These are phyloP conservation scores for Autographa gamma DNA, from an alignment of 2,888 invertebrate genomes.

Conservation along the genomic window DNA sequence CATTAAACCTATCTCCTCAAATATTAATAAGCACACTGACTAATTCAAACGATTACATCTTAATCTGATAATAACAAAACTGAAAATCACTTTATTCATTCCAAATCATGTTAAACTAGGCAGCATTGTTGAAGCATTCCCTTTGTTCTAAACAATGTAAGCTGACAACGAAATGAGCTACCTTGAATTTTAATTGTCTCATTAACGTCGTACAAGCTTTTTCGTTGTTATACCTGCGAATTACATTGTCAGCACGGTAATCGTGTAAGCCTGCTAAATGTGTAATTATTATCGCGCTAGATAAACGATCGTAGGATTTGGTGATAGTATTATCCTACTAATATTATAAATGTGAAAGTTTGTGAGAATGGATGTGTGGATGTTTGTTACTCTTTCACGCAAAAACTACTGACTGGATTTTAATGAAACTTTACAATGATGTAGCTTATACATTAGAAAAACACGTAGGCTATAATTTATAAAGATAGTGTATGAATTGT, in stretches of 20 bases:
- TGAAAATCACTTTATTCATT: not conserved
- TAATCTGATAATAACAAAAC: not conserved
- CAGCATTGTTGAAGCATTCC: slow-evolving; percentile 21
- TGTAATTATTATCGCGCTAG: not conserved
- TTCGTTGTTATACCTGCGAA: slow-evolving; percentile 34
- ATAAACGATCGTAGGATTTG: not conserved
- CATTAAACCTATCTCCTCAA: not conserved
- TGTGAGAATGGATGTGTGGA: too few species aligned
- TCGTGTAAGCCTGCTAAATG: slow-evolving; percentile 20
- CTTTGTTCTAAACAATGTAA: slow-evolving; percentile 28
- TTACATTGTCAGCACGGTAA: slow-evolving; percentile 28
- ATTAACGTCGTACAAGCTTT: slow-evolving; percentile 36
- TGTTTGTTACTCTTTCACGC: too few species aligned
- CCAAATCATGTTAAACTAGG: slow-evolving; percentile 1
- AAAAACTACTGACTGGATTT: too few species aligned
- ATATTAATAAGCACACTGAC: not conserved
- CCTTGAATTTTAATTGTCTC: slow-evolving; percentile 53
- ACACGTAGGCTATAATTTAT: too few species aligned
- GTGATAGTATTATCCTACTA: not conserved
- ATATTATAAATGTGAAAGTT: too few species aligned
- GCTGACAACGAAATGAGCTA: slow-evolving; percentile 27
- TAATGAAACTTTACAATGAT: too few species aligned
- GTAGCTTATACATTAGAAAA: too few species aligned
- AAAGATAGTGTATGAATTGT: too few species aligned
- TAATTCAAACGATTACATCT: not conserved